Conservation (phyloP, 2,797 vertebrate genomes). For the Prunella strophiata region DNA sequence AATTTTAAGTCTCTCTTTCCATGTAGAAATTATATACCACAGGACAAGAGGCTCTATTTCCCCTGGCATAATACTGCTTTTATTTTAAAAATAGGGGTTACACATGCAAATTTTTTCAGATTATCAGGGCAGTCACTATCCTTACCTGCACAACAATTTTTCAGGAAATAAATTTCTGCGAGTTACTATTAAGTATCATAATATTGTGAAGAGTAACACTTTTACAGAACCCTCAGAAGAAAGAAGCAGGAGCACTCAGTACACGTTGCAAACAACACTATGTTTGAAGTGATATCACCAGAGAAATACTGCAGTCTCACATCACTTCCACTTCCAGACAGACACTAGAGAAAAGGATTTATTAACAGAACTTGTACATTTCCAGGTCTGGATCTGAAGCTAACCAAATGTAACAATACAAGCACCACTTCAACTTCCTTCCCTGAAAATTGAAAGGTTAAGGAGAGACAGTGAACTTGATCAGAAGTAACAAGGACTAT, state of each 20-base stretch:
- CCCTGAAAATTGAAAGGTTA: background rate
- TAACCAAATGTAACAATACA: background rate
- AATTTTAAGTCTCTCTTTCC: background rate
- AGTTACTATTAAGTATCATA: background rate
- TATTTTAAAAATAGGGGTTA: background rate
- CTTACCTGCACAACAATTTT: background rate
- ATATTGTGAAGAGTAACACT: background rate
- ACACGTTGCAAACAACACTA: background rate
- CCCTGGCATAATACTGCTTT: background rate
- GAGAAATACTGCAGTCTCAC: background rate
- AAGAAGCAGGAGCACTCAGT: background rate
- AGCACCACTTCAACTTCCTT: background rate
- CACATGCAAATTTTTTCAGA: background rate
- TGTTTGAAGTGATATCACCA: background rate
- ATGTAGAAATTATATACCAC: background rate
- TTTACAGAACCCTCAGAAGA: background rate
- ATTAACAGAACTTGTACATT: background rate
- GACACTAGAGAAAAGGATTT: background rate
- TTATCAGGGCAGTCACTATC: background rate
- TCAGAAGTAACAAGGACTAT: background rate
- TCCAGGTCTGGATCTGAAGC: background rate
- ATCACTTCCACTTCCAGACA: background rate
- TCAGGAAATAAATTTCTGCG: background rate
- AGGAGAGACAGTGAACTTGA: background rate
- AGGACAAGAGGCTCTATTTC: background rate